A percentile compares a stretch with the other conserved stretches of the same genome.
phyloP scores from a whole-genome alignment of 2,888 invertebrate species.

The Ganaspis brasiliensis region DNA sequence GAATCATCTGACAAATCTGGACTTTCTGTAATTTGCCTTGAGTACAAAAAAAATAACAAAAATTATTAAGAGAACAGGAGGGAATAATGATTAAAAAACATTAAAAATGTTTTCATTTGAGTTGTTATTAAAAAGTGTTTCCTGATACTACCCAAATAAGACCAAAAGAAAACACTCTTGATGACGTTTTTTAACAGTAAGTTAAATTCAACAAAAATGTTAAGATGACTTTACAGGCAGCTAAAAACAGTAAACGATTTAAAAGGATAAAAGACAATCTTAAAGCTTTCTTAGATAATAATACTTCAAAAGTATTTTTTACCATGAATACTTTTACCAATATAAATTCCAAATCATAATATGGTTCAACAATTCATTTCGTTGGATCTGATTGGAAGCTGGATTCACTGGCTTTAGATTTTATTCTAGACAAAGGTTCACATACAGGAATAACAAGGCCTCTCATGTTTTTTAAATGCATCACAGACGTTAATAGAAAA shows the following conservation, averaged over 20 bases:
- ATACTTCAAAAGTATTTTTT: too few species aligned
- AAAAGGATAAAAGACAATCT: too few species aligned
- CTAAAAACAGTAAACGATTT: too few species aligned
- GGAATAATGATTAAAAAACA: background rate
- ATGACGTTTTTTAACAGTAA: too few species aligned
- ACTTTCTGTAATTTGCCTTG: background rate
- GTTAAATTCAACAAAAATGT: too few species aligned
- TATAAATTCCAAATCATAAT: too few species aligned
- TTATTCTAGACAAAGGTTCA: background rate
- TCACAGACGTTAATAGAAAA: constrained; percentile 10
- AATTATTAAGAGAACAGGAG: constrained; percentile 7
- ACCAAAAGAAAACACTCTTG: background rate
- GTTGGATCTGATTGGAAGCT: constrained; percentile 62
- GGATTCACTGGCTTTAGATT: constrained; percentile 63
- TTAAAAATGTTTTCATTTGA: background rate
- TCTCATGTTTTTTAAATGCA: constrained; percentile 3
- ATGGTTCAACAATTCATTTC: constrained; percentile 54
- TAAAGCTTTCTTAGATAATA: too few species aligned
- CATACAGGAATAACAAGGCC: background rate
- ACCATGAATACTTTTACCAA: too few species aligned
- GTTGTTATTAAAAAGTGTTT: background rate
- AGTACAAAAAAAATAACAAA: background rate
- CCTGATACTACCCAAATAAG: background rate
- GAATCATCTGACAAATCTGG: background rate
- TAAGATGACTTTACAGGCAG: too few species aligned